Conservation (phyloP, 2,888 invertebrate genomes). For the Entomobrya multifasciata region DNA sequence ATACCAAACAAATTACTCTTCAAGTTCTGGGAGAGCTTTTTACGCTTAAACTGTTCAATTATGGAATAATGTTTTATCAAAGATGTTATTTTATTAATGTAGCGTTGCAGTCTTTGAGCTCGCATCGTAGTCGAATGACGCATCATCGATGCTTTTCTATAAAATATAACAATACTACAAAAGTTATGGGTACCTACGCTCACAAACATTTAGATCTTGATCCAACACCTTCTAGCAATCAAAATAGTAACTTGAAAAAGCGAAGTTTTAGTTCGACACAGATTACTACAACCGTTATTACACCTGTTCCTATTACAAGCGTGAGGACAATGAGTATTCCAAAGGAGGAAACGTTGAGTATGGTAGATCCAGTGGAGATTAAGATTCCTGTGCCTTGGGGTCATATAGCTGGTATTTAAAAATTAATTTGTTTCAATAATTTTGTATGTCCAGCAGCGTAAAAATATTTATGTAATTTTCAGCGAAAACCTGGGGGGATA, state of each 20-base stretch:
- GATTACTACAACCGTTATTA: not conserved
- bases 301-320: not conserved
- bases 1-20: no score
- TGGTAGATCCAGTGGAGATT: conserved; percentile 58
- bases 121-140: no score
- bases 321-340: conserved; percentile 43
- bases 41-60: no score
- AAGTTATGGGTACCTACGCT: no score
- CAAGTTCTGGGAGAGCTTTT: no score
- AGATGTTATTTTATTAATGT: no score
- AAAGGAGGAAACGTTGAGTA: conserved; percentile 50
- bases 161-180: no score
- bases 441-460: not conserved
- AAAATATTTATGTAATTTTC: not conserved
- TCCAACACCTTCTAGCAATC: no score
- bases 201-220: no score
- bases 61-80: no score
- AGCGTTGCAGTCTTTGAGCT: no score
- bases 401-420: conserved; percentile 72
- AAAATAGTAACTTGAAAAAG: not conserved
- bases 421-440: not conserved
- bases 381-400: conserved; percentile 77
- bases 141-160: no score
- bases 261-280: not conserved
- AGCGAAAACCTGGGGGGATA: conserved; percentile 75